These are phyloP conservation scores for Pagetopsis macropterus DNA, from an alignment of 2,797 vertebrate genomes.

Conservation along the genomic window DNA sequence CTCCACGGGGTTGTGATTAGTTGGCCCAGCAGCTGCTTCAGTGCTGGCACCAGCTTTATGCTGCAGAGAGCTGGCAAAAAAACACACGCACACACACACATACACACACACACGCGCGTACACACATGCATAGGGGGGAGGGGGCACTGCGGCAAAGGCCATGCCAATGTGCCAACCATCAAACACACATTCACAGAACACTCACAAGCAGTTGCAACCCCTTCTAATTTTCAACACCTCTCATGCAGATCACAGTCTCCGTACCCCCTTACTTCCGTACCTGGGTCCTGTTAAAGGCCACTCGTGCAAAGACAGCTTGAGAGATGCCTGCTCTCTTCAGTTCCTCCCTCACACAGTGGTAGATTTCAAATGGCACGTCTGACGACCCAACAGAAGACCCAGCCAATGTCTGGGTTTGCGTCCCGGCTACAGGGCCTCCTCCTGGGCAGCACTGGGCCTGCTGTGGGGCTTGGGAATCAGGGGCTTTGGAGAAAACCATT, in stretches of 20 bases:
- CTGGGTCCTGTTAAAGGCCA: slow-evolving; percentile 99
- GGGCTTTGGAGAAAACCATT: slow-evolving; percentile 89
- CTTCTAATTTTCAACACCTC: slow-evolving; percentile 15
- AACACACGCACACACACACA: slow-evolving; percentile 46
- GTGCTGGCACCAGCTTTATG: slow-evolving; percentile 74
- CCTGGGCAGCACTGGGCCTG: slow-evolving; percentile 84
- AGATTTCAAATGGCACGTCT: slow-evolving; percentile 92
- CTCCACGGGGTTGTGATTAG: slow-evolving; percentile 81
- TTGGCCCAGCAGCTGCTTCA: slow-evolving; percentile 82
- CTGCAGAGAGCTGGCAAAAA: slow-evolving; percentile 81
- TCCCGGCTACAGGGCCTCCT: slow-evolving; percentile 68
- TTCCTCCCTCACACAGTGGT: slow-evolving; percentile 98
- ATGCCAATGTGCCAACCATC: slow-evolving; percentile 68
- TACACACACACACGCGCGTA: slow-evolving; percentile 26
- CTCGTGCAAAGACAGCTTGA: slow-evolving; percentile 97
- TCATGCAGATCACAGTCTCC: slow-evolving; percentile 1
- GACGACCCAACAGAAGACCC: slow-evolving; percentile 45
- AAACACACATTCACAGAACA: slow-evolving; percentile 40
- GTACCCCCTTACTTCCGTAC: slow-evolving; percentile 75
- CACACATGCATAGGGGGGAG: slow-evolving; percentile 40
- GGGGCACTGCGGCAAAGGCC: slow-evolving; percentile 76
- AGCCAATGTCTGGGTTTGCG: slow-evolving; percentile 73
- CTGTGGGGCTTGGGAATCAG: slow-evolving; percentile 87
- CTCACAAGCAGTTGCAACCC: slow-evolving; percentile 25
- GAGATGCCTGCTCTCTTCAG: slow-evolving; percentile 98